These are phyloP conservation scores for Cydia splendana DNA, from an alignment of 1,140 invertebrate genomes.

Conservation along the genomic window DNA sequence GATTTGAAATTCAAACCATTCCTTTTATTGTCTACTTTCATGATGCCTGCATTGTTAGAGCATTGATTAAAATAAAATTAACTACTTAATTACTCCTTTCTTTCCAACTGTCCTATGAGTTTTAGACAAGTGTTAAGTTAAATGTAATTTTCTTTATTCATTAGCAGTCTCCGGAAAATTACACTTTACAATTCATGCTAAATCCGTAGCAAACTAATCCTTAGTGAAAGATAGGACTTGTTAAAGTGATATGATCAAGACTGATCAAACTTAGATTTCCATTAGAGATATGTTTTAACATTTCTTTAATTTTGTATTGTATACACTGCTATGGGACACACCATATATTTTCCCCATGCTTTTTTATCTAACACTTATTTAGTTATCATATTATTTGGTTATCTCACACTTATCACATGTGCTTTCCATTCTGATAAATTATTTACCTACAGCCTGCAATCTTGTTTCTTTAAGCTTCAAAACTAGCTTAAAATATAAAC, in stretches of 20 bases:
- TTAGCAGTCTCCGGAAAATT: no score
- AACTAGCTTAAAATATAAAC: no score
- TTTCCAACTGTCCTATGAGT: neutral
- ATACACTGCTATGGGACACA: neutral
- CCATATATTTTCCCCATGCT: neutral
- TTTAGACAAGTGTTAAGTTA: neutral
- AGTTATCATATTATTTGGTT: neutral
- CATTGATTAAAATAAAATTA: slow-evolving; percentile 25
- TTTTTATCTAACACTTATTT: no score
- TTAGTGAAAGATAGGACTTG: no score
- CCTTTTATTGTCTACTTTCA: slow-evolving; percentile 36
- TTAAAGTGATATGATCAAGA: no score
- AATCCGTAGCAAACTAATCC: no score
- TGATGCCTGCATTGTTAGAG: slow-evolving; percentile 27
- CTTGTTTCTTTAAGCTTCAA: no score
- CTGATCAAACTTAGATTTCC: neutral
- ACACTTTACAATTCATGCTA: no score
- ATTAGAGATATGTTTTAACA: no score
- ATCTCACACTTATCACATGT: slow-evolving; percentile 14
- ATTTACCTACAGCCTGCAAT: no score
- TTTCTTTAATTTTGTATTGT: neutral
- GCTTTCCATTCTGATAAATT: neutral
- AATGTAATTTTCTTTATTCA: neutral
- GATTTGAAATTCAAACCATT: slow-evolving; percentile 37
- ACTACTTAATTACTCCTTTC: slow-evolving; percentile 1